A percentile compares a stretch with the other conserved stretches of the same genome.
Conservation (phyloP, 2,888 invertebrate genomes). For the Rotaria socialis region DNA sequence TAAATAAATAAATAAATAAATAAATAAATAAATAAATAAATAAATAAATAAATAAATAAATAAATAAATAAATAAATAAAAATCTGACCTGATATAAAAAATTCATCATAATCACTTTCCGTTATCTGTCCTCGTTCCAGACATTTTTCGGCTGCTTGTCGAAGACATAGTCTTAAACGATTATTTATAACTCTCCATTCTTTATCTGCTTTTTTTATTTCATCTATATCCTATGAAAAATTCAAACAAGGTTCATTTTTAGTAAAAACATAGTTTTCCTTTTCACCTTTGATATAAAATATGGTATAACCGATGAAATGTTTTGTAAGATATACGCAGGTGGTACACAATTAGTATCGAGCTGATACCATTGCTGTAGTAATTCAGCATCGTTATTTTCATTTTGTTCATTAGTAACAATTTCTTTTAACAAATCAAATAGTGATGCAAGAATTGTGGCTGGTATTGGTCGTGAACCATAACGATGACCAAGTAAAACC, state of each 20-base stretch:
- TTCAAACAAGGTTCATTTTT: neutral
- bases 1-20: neutral
- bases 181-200: conserved; percentile 51
- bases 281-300: conserved; percentile 48
- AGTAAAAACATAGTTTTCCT: conserved; percentile 19
- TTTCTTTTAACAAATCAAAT: conserved; percentile 11
- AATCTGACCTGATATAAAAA: conserved; percentile 51
- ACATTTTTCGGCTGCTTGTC: conserved; percentile 49
- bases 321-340: conserved; percentile 52
- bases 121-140: conserved; percentile 51
- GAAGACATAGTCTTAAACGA: conserved; percentile 50
- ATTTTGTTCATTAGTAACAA: neutral
- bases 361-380: conserved; percentile 50
- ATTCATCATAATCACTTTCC: conserved; percentile 50
- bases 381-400: neutral
- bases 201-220: conserved; percentile 47
- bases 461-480: conserved; percentile 42
- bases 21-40: neutral
- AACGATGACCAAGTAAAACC: conserved; percentile 44
- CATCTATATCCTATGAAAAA: conserved; percentile 46
- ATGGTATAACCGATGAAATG: conserved; percentile 48
- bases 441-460: neutral
- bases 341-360: conserved; percentile 53
- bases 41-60: neutral
- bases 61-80: neutral